A percentile compares a stretch with the other conserved stretches of the same genome.
Evolutionary conservation across 2,113 vertebrate genomes (phyloP).

Genomic region (Indri indri): DNA sequence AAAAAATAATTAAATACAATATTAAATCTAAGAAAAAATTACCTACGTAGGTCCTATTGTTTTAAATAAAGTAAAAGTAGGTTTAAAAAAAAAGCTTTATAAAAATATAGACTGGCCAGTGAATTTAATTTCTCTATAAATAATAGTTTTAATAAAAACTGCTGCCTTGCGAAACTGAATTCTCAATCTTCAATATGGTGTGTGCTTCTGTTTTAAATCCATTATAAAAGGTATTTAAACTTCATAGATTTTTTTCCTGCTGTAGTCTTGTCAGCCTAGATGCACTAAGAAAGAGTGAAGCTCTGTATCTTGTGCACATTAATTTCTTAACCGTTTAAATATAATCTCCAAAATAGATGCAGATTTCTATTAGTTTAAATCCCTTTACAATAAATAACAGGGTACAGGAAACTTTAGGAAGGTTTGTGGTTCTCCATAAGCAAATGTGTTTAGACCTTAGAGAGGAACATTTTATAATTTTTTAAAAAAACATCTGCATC

Average conservation of each 20-base stretch:
- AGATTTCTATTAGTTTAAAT: constrained; percentile 30
- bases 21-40: not conserved
- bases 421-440: not conserved
- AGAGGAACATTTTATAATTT: not conserved
- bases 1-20: no score
- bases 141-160: constrained; percentile 41
- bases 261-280: not conserved
- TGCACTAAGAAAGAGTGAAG: constrained; percentile 24
- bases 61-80: constrained; percentile 34
- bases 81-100: not conserved
- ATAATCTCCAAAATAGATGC: constrained; percentile 33
- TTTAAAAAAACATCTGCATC: not conserved
- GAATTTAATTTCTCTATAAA: constrained; percentile 58
- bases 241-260: not conserved
- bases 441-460: not conserved
- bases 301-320: constrained; percentile 18
- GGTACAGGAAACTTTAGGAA: not conserved
- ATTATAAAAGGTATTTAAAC: constrained; percentile 36
- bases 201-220: constrained; percentile 42
- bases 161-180: constrained; percentile 28
- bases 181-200: not conserved
- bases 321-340: constrained; percentile 56
- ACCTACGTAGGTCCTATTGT: not conserved
- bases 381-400: constrained; percentile 17
- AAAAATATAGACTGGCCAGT: not conserved